Evolutionary conservation across 2,888 invertebrate species (phyloP).

Genomic region (Lomographa bimaculata): DNA sequence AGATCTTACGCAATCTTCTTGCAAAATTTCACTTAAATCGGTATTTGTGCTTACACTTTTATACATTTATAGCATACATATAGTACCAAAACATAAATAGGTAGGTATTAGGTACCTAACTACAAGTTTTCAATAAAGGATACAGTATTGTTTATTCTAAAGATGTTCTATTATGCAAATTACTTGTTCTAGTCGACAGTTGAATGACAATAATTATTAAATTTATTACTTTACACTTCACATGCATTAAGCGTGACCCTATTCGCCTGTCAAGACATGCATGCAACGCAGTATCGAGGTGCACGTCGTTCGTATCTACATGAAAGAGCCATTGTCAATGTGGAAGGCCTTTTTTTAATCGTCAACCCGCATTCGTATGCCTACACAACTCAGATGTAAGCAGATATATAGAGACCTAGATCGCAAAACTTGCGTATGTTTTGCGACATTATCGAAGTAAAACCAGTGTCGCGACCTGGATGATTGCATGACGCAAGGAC

Average conservation of each 20-base stretch:
- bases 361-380: slow-evolving; percentile 38
- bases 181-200: not conserved
- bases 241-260: slow-evolving; percentile 13
- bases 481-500: slow-evolving; percentile 52
- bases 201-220: no score
- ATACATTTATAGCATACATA: no score
- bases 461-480: slow-evolving; percentile 41
- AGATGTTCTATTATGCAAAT: no score
- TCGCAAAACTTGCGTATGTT: slow-evolving; percentile 9
- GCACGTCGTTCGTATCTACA: slow-evolving; percentile 27
- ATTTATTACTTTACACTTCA: not conserved
- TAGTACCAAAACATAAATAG: no score
- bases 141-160: no score
- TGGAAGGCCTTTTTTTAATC: slow-evolving; percentile 56
- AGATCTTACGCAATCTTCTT: no score
- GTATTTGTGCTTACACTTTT: no score
- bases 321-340: slow-evolving; percentile 55
- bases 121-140: no score
- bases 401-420: slow-evolving; percentile 8
- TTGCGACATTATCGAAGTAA: slow-evolving; percentile 18
- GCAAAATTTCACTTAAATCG: no score
- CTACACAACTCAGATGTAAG: slow-evolving; percentile 5
- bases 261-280: slow-evolving; percentile 10
- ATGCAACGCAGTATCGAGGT: slow-evolving; percentile 6
- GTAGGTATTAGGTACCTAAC: no score